Evolutionary conservation across 2,113 vertebrate genomes (phyloP).

Genomic region (Dasyurus viverrinus): DNA sequence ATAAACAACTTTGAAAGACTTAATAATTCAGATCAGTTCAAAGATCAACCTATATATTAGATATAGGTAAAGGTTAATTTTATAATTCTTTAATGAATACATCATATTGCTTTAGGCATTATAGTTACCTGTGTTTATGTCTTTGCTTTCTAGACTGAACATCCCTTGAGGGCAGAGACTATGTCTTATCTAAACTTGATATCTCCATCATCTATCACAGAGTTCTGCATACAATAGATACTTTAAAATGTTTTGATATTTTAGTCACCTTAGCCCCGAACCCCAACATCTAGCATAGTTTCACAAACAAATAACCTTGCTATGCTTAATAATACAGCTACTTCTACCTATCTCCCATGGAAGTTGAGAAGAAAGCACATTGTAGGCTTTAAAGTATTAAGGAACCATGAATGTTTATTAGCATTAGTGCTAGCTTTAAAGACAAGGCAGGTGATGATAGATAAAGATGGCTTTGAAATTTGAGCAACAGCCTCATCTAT

Average conservation of each 20-base stretch:
- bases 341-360: neutral
- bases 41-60: neutral
- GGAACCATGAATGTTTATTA: neutral
- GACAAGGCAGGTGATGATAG: neutral
- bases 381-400: neutral
- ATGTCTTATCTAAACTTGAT: neutral
- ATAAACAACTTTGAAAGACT: neutral
- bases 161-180: neutral
- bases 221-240: too few species aligned
- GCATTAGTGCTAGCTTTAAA: neutral
- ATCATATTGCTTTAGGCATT: neutral
- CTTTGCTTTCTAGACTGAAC: neutral
- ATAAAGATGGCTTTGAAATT: neutral
- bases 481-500: neutral
- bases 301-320: neutral
- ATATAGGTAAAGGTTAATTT: neutral
- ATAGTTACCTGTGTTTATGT: neutral
- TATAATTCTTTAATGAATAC: neutral
- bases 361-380: neutral
- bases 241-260: neutral
- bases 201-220: neutral
- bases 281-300: neutral
- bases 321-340: neutral
- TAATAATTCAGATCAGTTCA: neutral
- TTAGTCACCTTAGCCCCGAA: neutral